Conservation (phyloP, 30 jellyfish, hydroid and myxozoan species). For the Chrysaora quinquecirrha region DNA sequence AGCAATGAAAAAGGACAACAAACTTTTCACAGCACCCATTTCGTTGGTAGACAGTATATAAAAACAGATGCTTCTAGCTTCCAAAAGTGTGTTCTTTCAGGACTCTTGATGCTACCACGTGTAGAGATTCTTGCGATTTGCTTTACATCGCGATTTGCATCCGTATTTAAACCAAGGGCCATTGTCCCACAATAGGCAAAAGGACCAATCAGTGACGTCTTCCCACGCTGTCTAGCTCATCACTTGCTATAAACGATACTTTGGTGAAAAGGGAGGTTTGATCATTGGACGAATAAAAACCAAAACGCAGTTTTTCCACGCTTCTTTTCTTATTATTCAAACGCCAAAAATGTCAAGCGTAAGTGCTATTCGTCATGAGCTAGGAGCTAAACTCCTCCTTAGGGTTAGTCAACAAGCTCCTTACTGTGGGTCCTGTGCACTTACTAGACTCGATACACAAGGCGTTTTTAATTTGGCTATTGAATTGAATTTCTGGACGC, state of each 20-base stretch:
- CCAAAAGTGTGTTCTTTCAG: too few relatives aligned
- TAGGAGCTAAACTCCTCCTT: not conserved
- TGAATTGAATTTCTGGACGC: too few relatives aligned
- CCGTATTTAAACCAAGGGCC: not conserved
- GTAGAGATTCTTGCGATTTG: not conserved
- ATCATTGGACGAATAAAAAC: conserved; percentile 7
- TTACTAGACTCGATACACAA: too few relatives aligned
- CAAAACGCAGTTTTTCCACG: conserved; percentile 10
- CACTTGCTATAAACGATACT: conserved; percentile 52
- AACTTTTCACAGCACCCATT: not conserved
- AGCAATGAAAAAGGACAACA: not conserved
- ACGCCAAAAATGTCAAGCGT: not conserved
- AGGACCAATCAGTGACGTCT: conserved; percentile 11
- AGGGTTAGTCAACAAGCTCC: not conserved
- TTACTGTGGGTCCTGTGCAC: not conserved
- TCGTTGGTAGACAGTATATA: not conserved
- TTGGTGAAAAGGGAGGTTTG: conserved; percentile 70
- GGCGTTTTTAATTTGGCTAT: too few relatives aligned
- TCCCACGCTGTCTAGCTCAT: conserved; percentile 67
- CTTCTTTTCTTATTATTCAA: not conserved
- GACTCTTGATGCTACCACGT: not conserved
- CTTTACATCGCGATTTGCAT: not conserved
- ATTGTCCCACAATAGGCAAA: too few relatives aligned
- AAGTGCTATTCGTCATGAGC: not conserved
- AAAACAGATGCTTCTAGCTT: too few relatives aligned